These are phyloP conservation scores for Macropodus opercularis DNA, from an alignment of 2,797 vertebrate species.

Conservation along the genomic window DNA sequence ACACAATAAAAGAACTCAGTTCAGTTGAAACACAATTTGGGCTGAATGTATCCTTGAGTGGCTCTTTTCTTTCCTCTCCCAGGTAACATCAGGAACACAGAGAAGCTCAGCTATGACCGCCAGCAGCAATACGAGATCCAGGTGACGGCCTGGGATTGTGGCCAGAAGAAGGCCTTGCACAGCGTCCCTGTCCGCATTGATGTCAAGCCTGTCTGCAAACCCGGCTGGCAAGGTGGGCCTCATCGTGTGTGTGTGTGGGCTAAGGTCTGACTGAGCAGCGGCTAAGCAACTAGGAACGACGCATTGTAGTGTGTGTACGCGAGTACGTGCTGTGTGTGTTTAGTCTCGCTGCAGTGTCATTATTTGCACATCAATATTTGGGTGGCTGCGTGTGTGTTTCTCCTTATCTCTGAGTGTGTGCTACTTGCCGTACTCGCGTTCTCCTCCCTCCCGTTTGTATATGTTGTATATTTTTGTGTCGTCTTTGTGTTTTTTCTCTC, in stretches of 20 bases:
- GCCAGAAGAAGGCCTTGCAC: constrained; percentile 89
- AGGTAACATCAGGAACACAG: constrained; percentile 97
- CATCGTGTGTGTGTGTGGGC: not conserved
- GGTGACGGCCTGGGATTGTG: constrained; percentile 95
- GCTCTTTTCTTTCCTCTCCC: constrained; percentile 11
- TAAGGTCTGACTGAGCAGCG: not conserved
- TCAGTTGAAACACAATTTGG: not conserved
- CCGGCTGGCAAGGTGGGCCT: constrained; percentile 93
- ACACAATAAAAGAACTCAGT: not conserved
- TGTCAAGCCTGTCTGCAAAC: constrained; percentile 95
- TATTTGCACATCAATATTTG: constrained; percentile 35
- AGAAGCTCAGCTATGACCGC: constrained; percentile 91
- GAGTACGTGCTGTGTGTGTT: constrained; percentile 2
- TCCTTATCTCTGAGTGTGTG: constrained; percentile 4
- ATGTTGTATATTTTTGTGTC: constrained; percentile 3
- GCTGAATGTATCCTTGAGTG: not conserved
- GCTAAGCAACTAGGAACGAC: constrained; percentile 22
- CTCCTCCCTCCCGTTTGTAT: constrained; percentile 11
- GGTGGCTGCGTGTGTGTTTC: constrained; percentile 10
- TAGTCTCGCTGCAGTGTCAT: constrained; percentile 37
- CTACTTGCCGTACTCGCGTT: constrained; percentile 7
- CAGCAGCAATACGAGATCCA: constrained; percentile 92
- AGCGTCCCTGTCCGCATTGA: constrained; percentile 89
- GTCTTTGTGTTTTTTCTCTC: not conserved
- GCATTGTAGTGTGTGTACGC: constrained; percentile 1